Base-by-base conservation (phyloP, 2,888 invertebrate genomes). In the Ormyrus nitidulus region DNA sequence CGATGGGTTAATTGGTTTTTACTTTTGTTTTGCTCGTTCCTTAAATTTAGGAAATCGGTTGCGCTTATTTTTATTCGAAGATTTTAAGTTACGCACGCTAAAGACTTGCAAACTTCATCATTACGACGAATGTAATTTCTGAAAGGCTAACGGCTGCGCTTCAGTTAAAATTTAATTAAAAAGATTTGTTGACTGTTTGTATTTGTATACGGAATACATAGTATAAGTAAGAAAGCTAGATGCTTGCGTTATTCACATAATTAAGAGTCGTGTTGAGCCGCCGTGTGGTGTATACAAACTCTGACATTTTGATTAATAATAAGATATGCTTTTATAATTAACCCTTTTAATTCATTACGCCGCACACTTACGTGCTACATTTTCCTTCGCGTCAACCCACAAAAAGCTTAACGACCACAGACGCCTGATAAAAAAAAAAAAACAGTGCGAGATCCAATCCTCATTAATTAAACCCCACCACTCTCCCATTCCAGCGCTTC, bases 271-370 rank as follows among this genome's bases (percentile, higher is more conserved):
- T 0, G 56, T 7, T 5, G n/a, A 56, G n/a, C 11, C 5, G 11
- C 61, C 44, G 19, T 61, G 9, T 19, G 19, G 19, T 34, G 34
- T 34, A 61, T 8, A 44, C 19, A 44, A 8, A 19, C 13, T 19
- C 7, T 61, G 61, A 34, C 19, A 19, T 19, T 61, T 61, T 61
- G n/a, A 59, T 59, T 34, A 61, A 44, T 19, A 19, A 13, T 13
- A 61, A 61, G 61, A 61, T 61, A 61, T 61, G 11, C 61, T 9
- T 61, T 61, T 61, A 61, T 61, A 44, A 61, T n/a, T 10, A 59
- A 54, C 10, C 19, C 54, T 49, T 54, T 69, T 44, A 46, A 66
- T 75, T 75, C 54, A 68, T 69, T 69, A 69, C 10, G 46, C 54
- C 11, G 48, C 44, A 5, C 11, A 13, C 11, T 19, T 59, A 44